Conservation (phyloP, 2,797 vertebrate species). For the Smutsia gigantea region DNA sequence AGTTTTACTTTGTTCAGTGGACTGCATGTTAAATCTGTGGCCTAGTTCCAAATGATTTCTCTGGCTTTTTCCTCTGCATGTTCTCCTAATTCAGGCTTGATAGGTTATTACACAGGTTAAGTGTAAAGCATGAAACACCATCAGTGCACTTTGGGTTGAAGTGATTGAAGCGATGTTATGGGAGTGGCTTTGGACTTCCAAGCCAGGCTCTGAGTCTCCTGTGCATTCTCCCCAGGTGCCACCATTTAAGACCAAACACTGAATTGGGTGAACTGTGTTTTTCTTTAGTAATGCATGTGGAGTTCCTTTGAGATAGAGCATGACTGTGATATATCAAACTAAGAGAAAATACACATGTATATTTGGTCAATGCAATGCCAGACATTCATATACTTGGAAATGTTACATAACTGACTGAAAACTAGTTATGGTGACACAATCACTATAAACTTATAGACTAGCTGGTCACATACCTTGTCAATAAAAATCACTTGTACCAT, state of each 20-base stretch:
- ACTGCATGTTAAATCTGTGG: slow-evolving; percentile 8
- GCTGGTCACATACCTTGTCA: background rate
- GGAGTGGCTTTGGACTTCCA: background rate
- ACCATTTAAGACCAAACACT: background rate
- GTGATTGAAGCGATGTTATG: background rate
- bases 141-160: background rate
- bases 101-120: background rate
- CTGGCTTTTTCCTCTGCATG: slow-evolving; percentile 25
- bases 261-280: background rate
- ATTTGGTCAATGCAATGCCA: background rate
- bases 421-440: slow-evolving; percentile 1
- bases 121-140: background rate
- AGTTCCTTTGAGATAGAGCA: background rate
- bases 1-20: slow-evolving; percentile 29
- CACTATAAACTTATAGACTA: background rate
- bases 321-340: background rate
- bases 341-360: background rate
- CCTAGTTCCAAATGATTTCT: slow-evolving; percentile 33
- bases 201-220: background rate
- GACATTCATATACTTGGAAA: slow-evolving; percentile 14
- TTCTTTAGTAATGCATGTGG: background rate
- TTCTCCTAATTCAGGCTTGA: background rate
- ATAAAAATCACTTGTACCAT: background rate
- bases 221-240: background rate
- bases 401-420: background rate